Base-by-base conservation (phyloP, 2,888 invertebrate species). In the Drosophila cracens region DNA sequence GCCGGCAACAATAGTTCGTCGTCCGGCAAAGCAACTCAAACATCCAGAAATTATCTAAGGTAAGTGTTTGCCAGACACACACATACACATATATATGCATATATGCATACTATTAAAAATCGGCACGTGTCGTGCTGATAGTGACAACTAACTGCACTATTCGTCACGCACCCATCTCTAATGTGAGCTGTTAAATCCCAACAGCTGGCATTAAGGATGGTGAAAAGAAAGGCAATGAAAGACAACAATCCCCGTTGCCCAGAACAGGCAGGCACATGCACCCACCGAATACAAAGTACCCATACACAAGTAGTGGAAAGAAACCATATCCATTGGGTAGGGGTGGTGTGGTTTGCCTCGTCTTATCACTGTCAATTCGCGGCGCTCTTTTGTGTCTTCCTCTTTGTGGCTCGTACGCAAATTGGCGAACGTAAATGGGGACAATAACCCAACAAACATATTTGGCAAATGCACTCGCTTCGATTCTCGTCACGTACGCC, bases 1-100 rank as follows among this genome's bases (percentile, higher is more conserved):
- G 67, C 72, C 73, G 73, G 68, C 68, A 74, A 67, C 58, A 84
- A 74, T 79, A 88, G 87, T 86, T 87, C 91, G 77, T 90, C 90
- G 70, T 88, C 88, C 86, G 83, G 81, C 75, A 84, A 84, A 85
- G 74, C 84, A 69, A 82, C 89, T 61, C 87, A 89, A 85, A 85
- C 92, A 80, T 92, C 92, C 68, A 92, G 91, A 81, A 92, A 92
- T 85, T 92, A 92, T 88, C 90, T 92, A 86, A 92, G 92, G 92
- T 92, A 90, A 92, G 90, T 89, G 81, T 73, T 85, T 82, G 66
- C 52, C 65, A 36, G 25, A 40, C 33, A 27, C 34, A 56, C 18
- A 54, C 5, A 70, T 40, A 67, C 25, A 57, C n/a, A 33, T n/a
- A 64, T 11, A 40, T 57, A 21, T 49, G 25, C n/a, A 56, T 43